Base-by-base conservation (phyloP, 2,113 vertebrate genomes). In the Tupaia chinensis region DNA sequence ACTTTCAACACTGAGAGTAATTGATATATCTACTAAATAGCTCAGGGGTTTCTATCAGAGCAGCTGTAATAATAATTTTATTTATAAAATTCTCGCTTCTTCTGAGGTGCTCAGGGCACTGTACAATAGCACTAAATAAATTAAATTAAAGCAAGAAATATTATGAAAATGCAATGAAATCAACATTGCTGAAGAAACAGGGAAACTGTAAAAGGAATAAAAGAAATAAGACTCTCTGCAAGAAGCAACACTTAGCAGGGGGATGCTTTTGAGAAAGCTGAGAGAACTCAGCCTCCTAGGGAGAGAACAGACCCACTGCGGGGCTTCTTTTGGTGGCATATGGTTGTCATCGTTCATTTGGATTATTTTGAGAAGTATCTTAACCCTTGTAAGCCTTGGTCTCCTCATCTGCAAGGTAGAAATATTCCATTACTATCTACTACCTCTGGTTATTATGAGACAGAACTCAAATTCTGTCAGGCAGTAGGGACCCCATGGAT, bases 91-190 rank as follows among this genome's bases (percentile, higher is more conserved):
- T 84, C 89, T 80, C 1, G 0, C 69, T 97, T 94, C 72, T 92
- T 74, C 87, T 9, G 23, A 96, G 91, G 94, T 93, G 95, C 97
- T 93, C 63, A 96, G 89, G 97, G 96, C 92, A 96, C 68, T 93
- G 69, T 80, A 95, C 32, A 90, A 90, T 95, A 95, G 56, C 77
- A 96, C 93, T 92, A 97, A 96, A 97, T 97, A 97, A 93, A 97
- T 97, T 97, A 97, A 97, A 97, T 97, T 97, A 96, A 97, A 97
- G 93, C 93, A 90, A 95, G 95, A 92, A 88, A 96, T 97, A 97
- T 97, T 97, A 97, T 74, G 89, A 96, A 97, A 96, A 97, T 96
- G 60, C 93, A 96, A 89, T 82, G 84, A 97, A 95, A 86, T 93
- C 91, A 91, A 90, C 89, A 95, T 60, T 81, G 32, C 69, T 0